These are phyloP conservation scores for Ypsolopha sequella DNA, from an alignment of 2,888 invertebrate genomes.

Conservation along the genomic window DNA sequence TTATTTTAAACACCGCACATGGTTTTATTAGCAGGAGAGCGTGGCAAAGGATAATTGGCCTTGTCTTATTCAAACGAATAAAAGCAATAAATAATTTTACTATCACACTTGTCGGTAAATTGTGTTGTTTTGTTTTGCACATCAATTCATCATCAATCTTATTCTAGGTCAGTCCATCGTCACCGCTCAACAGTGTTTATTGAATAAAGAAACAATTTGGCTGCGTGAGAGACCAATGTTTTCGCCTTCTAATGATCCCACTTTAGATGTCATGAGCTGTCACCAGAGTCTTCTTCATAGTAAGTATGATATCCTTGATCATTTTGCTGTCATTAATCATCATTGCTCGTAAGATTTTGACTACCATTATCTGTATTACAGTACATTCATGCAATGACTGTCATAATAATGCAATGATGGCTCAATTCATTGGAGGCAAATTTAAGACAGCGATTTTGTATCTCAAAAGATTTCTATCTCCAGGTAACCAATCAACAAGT, in stretches of 20 bases:
- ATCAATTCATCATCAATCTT: neutral
- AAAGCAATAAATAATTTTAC: too few relatives aligned
- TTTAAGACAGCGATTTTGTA: neutral
- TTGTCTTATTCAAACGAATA: neutral
- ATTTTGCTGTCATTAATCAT: too few relatives aligned
- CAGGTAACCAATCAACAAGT: slow-evolving; percentile 58
- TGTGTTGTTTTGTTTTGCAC: neutral
- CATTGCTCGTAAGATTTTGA: too few relatives aligned
- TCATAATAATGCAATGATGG: too few relatives aligned
- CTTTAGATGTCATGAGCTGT: slow-evolving; percentile 50
- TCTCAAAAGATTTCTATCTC: slow-evolving; percentile 11
- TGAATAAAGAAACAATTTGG: slow-evolving; percentile 67
- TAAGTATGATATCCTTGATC: slow-evolving; percentile 20
- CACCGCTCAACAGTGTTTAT: slow-evolving; percentile 60
- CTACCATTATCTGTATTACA: too few relatives aligned
- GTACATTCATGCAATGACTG: too few relatives aligned
- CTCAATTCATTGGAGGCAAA: neutral
- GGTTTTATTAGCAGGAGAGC: too few relatives aligned
- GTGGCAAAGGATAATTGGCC: too few relatives aligned
- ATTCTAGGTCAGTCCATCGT: slow-evolving; percentile 59
- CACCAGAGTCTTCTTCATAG: slow-evolving; percentile 61
- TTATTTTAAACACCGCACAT: too few relatives aligned
- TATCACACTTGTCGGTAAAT: too few relatives aligned
- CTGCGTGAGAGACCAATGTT: slow-evolving; percentile 57
- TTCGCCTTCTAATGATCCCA: slow-evolving; percentile 43